phyloP scores from a whole-genome alignment of 2,113 vertebrate species.

The Atlantisia rogersi region DNA sequence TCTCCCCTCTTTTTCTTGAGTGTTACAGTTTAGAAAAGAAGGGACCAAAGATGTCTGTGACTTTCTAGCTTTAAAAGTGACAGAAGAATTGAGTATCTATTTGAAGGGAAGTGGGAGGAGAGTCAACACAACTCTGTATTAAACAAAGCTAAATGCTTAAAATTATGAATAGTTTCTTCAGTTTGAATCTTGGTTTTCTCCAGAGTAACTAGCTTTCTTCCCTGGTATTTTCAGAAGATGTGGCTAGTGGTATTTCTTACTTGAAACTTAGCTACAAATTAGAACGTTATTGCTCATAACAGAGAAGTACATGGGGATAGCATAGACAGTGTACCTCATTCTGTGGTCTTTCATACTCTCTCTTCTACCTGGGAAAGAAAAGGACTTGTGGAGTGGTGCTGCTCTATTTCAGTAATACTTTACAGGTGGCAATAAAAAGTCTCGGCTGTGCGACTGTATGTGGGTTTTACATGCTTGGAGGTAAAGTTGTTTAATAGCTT shows the following conservation, averaged over 20 bases:
- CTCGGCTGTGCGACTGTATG: neutral
- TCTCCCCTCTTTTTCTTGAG: neutral
- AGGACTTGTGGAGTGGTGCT: neutral
- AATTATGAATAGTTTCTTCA: neutral
- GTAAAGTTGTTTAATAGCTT: neutral
- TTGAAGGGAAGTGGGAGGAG: neutral
- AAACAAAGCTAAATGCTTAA: neutral
- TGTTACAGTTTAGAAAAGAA: neutral
- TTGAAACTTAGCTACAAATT: neutral
- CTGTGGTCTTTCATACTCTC: neutral
- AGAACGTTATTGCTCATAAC: neutral
- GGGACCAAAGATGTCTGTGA: neutral
- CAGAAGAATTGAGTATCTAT: neutral
- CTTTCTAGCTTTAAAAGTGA: neutral
- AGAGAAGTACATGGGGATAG: neutral
- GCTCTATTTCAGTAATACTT: constrained; percentile 1
- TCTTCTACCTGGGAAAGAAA: neutral
- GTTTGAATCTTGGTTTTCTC: neutral
- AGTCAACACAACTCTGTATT: neutral
- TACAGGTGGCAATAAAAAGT: neutral
- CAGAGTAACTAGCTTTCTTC: neutral
- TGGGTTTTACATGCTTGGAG: constrained; percentile 19
- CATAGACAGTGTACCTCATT: neutral
- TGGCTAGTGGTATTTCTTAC: neutral
- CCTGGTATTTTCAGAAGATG: neutral